Evolutionary conservation across 1,140 invertebrate species (phyloP).

Genomic region (Bathynomus jamesi): DNA sequence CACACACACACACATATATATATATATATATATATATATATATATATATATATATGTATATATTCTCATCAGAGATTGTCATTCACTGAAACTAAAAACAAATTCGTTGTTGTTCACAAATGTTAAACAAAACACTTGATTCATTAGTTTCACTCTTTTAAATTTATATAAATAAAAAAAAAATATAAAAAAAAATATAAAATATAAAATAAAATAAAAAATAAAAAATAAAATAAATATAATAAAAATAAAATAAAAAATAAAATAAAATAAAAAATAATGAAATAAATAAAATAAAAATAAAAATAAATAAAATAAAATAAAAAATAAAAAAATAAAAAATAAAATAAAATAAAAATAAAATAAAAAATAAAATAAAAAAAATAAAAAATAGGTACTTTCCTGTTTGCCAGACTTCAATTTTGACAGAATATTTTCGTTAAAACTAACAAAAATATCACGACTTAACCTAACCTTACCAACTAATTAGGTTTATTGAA

Average conservation of each 20-base stretch:
- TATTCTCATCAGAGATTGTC: not conserved
- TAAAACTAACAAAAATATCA: too few relatives aligned
- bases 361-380: not conserved
- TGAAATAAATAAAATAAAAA: not conserved
- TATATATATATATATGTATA: not conserved
- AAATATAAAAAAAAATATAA: not conserved
- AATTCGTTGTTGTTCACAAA: too few relatives aligned
- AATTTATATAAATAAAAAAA: too few relatives aligned
- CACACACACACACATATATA: not conserved
- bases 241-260: not conserved
- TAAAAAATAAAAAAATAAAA: not conserved
- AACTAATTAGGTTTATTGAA: too few relatives aligned
- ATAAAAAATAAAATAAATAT: not conserved
- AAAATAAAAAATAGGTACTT: not conserved
- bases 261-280: not conserved
- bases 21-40: not conserved
- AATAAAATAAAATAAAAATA: not conserved
- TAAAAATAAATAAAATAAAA: not conserved
- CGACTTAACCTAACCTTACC: too few relatives aligned
- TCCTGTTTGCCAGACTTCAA: too few relatives aligned
- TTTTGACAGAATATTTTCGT: too few relatives aligned
- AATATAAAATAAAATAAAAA: not conserved
- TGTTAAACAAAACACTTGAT: too few relatives aligned
- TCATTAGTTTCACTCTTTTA: too few relatives aligned
- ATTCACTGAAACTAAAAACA: not conserved